phyloP scores from a whole-genome alignment of 2,113 vertebrate genomes.

The Natator depressus region DNA sequence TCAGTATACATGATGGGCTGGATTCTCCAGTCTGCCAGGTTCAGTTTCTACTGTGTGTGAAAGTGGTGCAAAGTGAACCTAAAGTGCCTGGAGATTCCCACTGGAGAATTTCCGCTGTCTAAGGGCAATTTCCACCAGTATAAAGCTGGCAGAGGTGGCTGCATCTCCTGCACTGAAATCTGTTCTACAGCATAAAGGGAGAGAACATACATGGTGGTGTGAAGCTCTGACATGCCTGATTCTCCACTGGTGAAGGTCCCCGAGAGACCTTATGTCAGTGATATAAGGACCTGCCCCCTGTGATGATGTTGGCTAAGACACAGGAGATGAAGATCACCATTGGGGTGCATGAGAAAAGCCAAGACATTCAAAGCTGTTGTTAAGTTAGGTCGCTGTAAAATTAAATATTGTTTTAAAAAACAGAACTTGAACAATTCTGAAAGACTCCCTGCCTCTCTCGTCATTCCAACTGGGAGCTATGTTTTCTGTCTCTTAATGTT shows the following conservation, averaged over 20 bases:
- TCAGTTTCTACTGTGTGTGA: not conserved
- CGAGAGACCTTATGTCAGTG: not conserved
- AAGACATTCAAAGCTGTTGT: conserved; percentile 42
- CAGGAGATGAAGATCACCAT: conserved; percentile 20
- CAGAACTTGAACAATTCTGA: conserved; percentile 39
- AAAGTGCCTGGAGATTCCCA: not conserved
- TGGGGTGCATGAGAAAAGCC: conserved; percentile 23
- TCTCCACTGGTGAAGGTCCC: not conserved
- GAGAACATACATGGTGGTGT: not conserved
- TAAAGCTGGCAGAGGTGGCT: not conserved
- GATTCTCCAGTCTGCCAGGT: not conserved
- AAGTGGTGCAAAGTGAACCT: not conserved
- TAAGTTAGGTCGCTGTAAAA: conserved; percentile 69
- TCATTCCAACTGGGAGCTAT: not conserved
- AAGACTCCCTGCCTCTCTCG: conserved; percentile 33
- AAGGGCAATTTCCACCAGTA: not conserved
- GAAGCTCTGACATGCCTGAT: not conserved
- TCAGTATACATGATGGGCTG: not conserved
- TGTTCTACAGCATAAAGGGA: not conserved
- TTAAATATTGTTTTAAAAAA: conserved; percentile 65
- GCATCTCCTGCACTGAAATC: not conserved
- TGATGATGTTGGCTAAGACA: conserved; percentile 58
- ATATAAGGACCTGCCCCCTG: not conserved
- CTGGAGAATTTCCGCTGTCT: not conserved
- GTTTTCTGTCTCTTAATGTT: not conserved